Evolutionary conservation across 2,113 vertebrate species (phyloP), one percentile per base, ranked within the genome.

Genomic region (Alethe diademata): DNA sequence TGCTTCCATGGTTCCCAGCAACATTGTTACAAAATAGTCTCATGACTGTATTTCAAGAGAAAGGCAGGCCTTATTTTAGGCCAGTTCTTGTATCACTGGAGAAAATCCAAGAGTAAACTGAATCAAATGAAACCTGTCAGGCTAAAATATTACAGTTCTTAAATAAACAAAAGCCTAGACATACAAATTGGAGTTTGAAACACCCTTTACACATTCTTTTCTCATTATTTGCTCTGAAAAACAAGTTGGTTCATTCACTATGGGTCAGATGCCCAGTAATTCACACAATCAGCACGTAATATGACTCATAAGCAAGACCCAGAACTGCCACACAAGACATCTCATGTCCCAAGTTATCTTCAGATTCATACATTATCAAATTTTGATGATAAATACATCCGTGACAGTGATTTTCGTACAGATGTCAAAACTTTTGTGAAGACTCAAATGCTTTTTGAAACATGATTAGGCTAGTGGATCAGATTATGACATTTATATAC

Each of bases 91-190:
- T 76, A 79, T 51, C 80, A 38, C 43, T 95, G 74, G 62, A 92
- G 87, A 96, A 96, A 96, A 86, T 76, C 36, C 80, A 96, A 57
- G 25, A 90, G 48, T 67, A 83, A 93, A 91, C 40, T 66, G 65
- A 83, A 86, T 74, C 48, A 69, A 78, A 86, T 33, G 1, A 70
- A 79, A 65, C 35, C 31, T 79, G 31, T 51, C 48, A 89, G 38
- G 74, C 22, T 83, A 81, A 90, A 94, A 72, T 60, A 76, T 38
- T 78, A 53, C 43, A 28, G 81, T 81, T 81, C 83, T 91, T 80
- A 80, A 88, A 74, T 66, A 93, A 96, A 78, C 35, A 84, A 87
- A 93, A 78, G 29, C 53, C 60, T 76, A 79, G 62, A 82, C 64
- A 54, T 62, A 62, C 7, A 82, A 85, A 80, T 15, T 71, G 50